Conservation (phyloP, 2,888 invertebrate species). For the Phyto melanocephala region DNA sequence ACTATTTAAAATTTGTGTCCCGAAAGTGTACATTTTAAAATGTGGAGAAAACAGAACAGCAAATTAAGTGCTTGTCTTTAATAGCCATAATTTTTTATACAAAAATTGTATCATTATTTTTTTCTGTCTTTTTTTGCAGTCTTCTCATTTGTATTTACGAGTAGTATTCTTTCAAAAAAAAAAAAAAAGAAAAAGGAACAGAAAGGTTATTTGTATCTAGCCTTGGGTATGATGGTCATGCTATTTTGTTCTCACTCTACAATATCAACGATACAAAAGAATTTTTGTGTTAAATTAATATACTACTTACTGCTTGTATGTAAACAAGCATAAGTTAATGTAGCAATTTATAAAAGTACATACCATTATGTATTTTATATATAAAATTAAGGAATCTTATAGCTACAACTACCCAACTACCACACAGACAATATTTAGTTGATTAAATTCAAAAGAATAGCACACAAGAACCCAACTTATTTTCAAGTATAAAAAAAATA, state of each 20-base stretch:
- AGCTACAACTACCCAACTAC: background rate
- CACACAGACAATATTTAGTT: constrained; percentile 37
- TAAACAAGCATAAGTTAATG: constrained; percentile 2
- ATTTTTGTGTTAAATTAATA: constrained; percentile 45
- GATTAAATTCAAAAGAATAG: constrained; percentile 30
- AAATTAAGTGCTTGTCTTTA: constrained; percentile 49
- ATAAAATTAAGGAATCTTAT: constrained; percentile 3
- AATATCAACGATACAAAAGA: background rate
- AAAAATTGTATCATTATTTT: background rate
- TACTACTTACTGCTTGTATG: constrained; percentile 23
- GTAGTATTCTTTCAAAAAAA: too few species aligned
- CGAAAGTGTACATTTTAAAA: constrained; percentile 11
- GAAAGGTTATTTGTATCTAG: constrained; percentile 36
- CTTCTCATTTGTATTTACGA: constrained; percentile 16
- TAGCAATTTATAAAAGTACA: background rate
- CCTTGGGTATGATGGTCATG: constrained; percentile 31
- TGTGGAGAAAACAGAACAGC: background rate
- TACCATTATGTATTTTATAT: background rate
- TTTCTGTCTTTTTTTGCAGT: background rate
- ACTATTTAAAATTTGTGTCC: constrained; percentile 41
- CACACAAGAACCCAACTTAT: background rate
- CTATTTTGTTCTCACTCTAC: background rate
- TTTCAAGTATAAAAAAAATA: constrained; percentile 20
- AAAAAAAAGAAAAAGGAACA: too few species aligned
- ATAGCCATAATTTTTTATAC: constrained; percentile 36